phyloP scores from a whole-genome alignment of 2,113 vertebrate species.

The Proterorhinus semilunaris region DNA sequence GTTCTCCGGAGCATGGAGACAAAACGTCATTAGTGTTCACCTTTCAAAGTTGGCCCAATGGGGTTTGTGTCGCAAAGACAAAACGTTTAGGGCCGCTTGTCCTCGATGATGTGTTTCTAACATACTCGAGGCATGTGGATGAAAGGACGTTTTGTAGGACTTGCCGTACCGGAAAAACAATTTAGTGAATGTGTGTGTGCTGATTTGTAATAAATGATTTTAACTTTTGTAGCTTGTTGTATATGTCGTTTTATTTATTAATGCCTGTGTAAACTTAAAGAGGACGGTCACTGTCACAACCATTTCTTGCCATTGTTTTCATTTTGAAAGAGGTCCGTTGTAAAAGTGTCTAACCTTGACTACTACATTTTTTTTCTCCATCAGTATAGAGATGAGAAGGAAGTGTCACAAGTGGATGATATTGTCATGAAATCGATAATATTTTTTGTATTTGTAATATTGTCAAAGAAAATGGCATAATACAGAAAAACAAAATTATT shows the following conservation, averaged over 20 bases:
- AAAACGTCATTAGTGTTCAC: conserved; percentile 27
- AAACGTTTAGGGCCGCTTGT: conserved; percentile 2
- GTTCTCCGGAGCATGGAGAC: conserved; percentile 23
- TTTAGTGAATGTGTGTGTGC: conserved; percentile 18
- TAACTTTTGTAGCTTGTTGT: conserved; percentile 7
- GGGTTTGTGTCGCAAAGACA: conserved; percentile 9
- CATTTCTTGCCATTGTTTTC: too few species aligned
- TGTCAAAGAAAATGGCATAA: too few species aligned
- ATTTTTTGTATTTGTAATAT: too few species aligned
- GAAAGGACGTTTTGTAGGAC: background rate
- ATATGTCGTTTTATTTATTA: background rate
- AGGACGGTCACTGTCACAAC: too few species aligned
- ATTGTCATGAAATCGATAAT: too few species aligned
- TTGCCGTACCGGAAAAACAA: background rate
- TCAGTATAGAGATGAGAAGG: background rate
- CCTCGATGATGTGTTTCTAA: background rate
- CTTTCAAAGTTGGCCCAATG: conserved; percentile 42
- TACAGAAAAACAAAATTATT: too few species aligned
- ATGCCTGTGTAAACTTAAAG: background rate
- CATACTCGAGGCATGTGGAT: background rate
- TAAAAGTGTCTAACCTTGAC: too few species aligned
- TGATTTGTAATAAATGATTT: conserved; percentile 63
- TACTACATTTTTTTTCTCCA: too few species aligned
- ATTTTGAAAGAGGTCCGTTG: too few species aligned
- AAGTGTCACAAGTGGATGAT: background rate